Percentiles rank a stretch among this genome's conserved stretches.
Evolutionary conservation across 2,797 vertebrate genomes (phyloP).

Genomic region (Coreius guichenoti): DNA sequence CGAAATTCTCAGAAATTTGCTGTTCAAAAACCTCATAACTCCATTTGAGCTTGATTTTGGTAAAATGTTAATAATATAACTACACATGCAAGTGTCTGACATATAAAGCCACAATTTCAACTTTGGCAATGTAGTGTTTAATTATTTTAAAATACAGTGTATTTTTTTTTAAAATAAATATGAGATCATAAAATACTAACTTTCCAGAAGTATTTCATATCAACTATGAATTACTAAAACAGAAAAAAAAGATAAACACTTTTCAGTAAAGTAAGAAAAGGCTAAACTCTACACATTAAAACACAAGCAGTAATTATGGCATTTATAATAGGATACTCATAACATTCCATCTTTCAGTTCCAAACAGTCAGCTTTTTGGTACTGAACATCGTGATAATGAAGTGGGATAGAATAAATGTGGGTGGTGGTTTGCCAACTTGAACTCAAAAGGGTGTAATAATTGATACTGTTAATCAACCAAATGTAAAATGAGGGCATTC

Average conservation of each 20-base stretch:
- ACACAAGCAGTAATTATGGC: background rate
- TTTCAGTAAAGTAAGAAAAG: background rate
- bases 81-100: background rate
- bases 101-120: background rate
- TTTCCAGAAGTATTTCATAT: background rate
- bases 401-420: slow-evolving; percentile 53
- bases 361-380: slow-evolving; percentile 53
- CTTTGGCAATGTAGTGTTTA: background rate
- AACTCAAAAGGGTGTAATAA: slow-evolving; percentile 56
- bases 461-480: slow-evolving; percentile 51
- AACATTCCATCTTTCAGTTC: slow-evolving; percentile 47
- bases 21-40: no score
- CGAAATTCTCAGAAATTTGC: background rate
- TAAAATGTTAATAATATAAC: background rate
- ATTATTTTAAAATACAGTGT: no score
- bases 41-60: background rate
- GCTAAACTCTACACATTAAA: background rate
- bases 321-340: slow-evolving; percentile 4
- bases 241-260: background rate
- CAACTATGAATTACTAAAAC: background rate
- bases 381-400: slow-evolving; percentile 55
- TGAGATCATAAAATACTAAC: background rate
- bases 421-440: slow-evolving; percentile 49
- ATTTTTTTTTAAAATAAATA: background rate
- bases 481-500: slow-evolving; percentile 60